Conservation (phyloP, 2,113 vertebrate genomes). For the Antigone vipio region DNA sequence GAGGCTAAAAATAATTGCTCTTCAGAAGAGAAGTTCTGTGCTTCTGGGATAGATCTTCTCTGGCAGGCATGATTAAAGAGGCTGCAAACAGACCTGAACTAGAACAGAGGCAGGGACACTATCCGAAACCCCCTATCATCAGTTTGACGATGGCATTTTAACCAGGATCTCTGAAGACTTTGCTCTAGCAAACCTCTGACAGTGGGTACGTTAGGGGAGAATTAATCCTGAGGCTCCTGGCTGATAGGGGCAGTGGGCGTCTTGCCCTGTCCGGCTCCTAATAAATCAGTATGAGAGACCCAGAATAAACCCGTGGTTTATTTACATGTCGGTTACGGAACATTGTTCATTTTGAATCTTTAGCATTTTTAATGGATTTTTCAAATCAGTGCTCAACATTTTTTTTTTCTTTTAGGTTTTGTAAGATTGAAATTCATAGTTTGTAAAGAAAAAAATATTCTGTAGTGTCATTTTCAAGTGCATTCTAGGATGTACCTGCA, state of each 20-base stretch:
- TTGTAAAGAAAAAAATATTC: not conserved
- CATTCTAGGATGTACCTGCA: not conserved
- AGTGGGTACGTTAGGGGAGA: not conserved
- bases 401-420: not conserved
- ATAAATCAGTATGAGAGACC: not conserved
- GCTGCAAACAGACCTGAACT: not conserved
- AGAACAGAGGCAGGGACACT: not conserved
- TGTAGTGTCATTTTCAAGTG: not conserved
- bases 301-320: not conserved
- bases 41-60: constrained; percentile 32
- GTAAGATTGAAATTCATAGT: not conserved
- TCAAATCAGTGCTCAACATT: not conserved
- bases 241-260: not conserved
- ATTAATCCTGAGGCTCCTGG: not conserved
- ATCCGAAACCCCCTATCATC: not conserved
- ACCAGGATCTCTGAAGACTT: not conserved
- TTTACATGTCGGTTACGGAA: not conserved
- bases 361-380: not conserved
- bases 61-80: constrained; percentile 44
- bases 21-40: not conserved
- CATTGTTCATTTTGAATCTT: not conserved
- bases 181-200: not conserved
- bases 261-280: not conserved
- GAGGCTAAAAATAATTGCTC: constrained; percentile 46
- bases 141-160: not conserved